Percentiles rank a stretch among this genome's conserved stretches.
Conservation (phyloP, 2,888 invertebrate species). For the Andrena minutula region DNA sequence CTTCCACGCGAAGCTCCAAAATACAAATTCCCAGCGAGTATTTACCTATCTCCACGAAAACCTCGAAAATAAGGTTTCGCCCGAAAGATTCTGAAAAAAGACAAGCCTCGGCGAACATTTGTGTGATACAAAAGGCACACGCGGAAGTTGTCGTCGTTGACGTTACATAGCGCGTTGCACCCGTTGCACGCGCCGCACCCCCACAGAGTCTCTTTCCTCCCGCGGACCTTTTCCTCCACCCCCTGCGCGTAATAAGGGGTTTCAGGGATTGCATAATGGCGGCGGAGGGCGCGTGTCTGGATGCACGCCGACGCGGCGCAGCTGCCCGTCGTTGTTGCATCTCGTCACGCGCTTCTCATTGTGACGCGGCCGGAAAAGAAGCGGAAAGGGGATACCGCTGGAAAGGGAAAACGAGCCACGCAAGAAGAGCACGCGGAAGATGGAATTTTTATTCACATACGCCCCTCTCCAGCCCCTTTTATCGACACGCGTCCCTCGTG, state of each 20-base stretch:
- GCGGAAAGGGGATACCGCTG: conserved; percentile 30
- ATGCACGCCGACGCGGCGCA: conserved; percentile 39
- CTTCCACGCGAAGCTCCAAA: no score
- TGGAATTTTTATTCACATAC: conserved; percentile 54
- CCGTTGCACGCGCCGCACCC: conserved; percentile 24
- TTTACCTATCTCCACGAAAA: no score
- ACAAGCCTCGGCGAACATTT: background rate
- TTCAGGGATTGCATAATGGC: conserved; percentile 61
- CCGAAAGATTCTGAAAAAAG: background rate
- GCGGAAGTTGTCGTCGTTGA: conserved; percentile 19
- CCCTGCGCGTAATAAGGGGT: conserved; percentile 62
- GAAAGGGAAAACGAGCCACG: conserved; percentile 30
- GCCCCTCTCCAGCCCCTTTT: conserved; percentile 31
- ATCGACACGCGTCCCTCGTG: conserved; percentile 15
- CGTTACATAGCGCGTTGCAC: conserved; percentile 29
- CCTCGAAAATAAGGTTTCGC: no score
- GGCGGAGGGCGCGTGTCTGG: conserved; percentile 50
- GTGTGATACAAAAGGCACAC: background rate
- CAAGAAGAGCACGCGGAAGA: conserved; percentile 47
- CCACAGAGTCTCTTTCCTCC: conserved; percentile 3
- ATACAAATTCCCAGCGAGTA: no score
- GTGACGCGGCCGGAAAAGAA: conserved; percentile 49
- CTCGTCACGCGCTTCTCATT: conserved; percentile 45
- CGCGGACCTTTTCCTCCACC: conserved; percentile 8
- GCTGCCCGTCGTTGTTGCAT: conserved; percentile 46